Conservation (phyloP, 2,888 invertebrate species). For the Chirona hameri region DNA sequence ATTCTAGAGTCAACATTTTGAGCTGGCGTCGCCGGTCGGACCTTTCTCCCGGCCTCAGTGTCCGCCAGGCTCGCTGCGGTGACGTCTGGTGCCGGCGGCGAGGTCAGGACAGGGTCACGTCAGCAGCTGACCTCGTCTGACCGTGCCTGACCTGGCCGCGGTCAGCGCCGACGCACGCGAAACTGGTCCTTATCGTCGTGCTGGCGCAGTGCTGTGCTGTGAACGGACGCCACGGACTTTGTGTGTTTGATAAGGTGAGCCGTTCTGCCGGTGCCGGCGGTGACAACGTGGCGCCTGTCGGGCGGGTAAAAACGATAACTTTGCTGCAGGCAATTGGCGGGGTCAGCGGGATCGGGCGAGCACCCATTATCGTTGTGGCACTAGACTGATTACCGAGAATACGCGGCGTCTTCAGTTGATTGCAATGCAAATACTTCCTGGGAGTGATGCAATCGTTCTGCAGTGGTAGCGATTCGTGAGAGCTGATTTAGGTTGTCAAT, state of each 20-base stretch:
- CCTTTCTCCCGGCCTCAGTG: conserved; percentile 5
- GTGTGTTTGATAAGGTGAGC: neutral
- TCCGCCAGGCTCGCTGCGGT: neutral
- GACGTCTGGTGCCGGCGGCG: neutral
- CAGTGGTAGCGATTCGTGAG: too few species aligned
- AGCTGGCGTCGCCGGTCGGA: neutral
- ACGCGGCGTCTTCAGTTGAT: too few species aligned
- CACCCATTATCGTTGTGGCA: too few species aligned
- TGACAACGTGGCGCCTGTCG: too few species aligned
- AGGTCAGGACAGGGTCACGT: neutral
- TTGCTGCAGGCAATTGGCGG: too few species aligned
- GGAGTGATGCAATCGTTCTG: too few species aligned
- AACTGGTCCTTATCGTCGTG: neutral
- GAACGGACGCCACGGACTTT: neutral
- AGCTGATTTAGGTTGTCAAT: too few species aligned
- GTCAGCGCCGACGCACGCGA: neutral
- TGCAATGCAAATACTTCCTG: too few species aligned
- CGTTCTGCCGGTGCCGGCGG: too few species aligned
- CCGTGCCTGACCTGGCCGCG: neutral
- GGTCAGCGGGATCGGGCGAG: too few species aligned
- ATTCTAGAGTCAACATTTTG: conserved; percentile 13
- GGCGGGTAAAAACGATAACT: too few species aligned
- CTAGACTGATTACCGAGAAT: too few species aligned
- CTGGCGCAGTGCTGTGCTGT: neutral
- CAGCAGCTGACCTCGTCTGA: neutral